A percentile compares a stretch with the other conserved stretches of the same genome.
Evolutionary conservation across 2,888 invertebrate genomes (phyloP).

Genomic region (Atrina japonica): DNA sequence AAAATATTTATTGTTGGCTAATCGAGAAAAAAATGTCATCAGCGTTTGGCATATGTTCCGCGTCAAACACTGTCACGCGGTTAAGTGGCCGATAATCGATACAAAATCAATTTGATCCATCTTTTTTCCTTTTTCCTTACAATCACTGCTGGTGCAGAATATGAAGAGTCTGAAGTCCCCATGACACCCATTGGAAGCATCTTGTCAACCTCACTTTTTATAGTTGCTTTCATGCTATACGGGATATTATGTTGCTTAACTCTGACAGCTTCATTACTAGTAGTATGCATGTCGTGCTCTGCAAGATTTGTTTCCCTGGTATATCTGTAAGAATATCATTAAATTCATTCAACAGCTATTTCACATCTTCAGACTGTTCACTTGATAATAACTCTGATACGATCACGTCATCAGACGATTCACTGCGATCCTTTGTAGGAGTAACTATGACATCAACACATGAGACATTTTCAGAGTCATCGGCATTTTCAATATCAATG

Average conservation of each 20-base stretch:
- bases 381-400: too few relatives aligned
- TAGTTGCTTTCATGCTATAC: slow-evolving; percentile 30
- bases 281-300: slow-evolving; percentile 10
- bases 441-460: too few relatives aligned
- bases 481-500: too few relatives aligned
- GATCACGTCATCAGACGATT: too few relatives aligned
- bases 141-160: slow-evolving; percentile 8
- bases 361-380: too few relatives aligned
- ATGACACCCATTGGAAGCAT: neutral
- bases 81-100: slow-evolving; percentile 55
- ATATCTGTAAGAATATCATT: slow-evolving; percentile 30
- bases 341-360: slow-evolving; percentile 10
- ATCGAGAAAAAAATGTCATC: neutral
- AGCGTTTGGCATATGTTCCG: slow-evolving; percentile 43
- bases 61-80: slow-evolving; percentile 48
- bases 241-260: slow-evolving; percentile 39
- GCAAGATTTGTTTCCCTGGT: slow-evolving; percentile 15
- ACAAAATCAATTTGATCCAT: slow-evolving; percentile 34
- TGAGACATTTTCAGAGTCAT: too few relatives aligned
- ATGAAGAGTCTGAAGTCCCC: neutral
- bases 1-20: neutral
- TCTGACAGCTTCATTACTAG: neutral
- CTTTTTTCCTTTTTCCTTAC: slow-evolving; percentile 42
- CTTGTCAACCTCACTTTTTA: slow-evolving; percentile 33
- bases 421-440: too few relatives aligned